These are phyloP conservation scores for Gari tellinella DNA, from an alignment of 2,888 invertebrate genomes.

Conservation along the genomic window DNA sequence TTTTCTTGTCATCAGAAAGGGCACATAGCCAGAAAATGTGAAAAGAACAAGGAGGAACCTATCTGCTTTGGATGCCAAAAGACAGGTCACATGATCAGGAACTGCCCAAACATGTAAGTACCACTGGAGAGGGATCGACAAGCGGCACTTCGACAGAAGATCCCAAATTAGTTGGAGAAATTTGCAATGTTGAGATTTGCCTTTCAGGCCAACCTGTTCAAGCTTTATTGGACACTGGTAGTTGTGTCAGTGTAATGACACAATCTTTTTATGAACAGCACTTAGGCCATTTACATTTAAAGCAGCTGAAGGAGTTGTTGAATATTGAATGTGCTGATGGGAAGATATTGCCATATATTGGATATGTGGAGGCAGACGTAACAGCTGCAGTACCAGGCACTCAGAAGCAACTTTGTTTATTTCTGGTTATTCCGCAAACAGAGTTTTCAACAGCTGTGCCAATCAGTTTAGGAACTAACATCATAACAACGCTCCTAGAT, in stretches of 20 bases:
- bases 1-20: slow-evolving; percentile 13
- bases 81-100: slow-evolving; percentile 13
- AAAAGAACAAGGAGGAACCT: not conserved
- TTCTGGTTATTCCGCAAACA: slow-evolving; percentile 19
- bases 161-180: slow-evolving; percentile 27
- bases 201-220: slow-evolving; percentile 3
- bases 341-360: slow-evolving; percentile 17
- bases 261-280: slow-evolving; percentile 10
- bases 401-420: not conserved
- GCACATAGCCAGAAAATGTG: slow-evolving; percentile 23
- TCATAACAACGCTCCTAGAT: slow-evolving; percentile 13
- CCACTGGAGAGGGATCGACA: slow-evolving; percentile 15
- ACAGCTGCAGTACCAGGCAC: slow-evolving; percentile 6
- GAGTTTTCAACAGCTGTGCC: slow-evolving; percentile 26
- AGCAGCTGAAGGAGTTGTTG: slow-evolving; percentile 1
- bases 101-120: slow-evolving; percentile 36
- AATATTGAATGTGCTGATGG: slow-evolving; percentile 33
- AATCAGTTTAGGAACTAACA: slow-evolving; percentile 51
- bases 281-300: not conserved
- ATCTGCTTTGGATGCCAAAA: slow-evolving; percentile 12
- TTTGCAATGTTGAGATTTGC: slow-evolving; percentile 16
- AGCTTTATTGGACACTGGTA: slow-evolving; percentile 34
- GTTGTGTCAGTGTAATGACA: slow-evolving; percentile 7
- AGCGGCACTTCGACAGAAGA: slow-evolving; percentile 5
- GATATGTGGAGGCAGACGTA: slow-evolving; percentile 14